These are phyloP conservation scores for Cheilosia pagana DNA, from an alignment of 2,888 invertebrate genomes.

Conservation along the genomic window DNA sequence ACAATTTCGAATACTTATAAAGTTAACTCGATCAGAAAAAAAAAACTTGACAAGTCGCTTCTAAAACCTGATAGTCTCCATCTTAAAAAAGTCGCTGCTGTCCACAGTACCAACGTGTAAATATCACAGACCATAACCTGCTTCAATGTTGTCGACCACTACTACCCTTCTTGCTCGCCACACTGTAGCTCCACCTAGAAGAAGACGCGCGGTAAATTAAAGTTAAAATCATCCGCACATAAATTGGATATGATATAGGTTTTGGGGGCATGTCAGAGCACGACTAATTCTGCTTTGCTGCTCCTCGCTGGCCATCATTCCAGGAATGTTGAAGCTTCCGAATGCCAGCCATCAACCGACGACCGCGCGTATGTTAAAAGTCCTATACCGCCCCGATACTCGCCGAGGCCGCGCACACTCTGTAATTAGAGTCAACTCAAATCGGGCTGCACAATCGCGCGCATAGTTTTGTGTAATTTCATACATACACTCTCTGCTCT, in stretches of 20 bases:
- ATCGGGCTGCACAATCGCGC: slow-evolving; percentile 71
- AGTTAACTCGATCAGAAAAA: too few species aligned
- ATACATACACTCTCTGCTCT: slow-evolving; percentile 6
- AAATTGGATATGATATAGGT: slow-evolving; percentile 76
- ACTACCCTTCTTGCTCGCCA: neutral
- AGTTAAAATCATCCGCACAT: slow-evolving; percentile 71
- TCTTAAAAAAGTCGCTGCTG: too few species aligned
- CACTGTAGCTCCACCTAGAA: slow-evolving; percentile 60
- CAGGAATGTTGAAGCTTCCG: slow-evolving; percentile 74
- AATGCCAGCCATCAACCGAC: slow-evolving; percentile 52
- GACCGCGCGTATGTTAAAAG: slow-evolving; percentile 61
- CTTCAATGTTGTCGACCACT: too few species aligned
- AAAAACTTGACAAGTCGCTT: too few species aligned
- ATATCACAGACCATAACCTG: too few species aligned
- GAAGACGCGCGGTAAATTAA: slow-evolving; percentile 35
- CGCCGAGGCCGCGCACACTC: slow-evolving; percentile 50
- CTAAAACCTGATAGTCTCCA: too few species aligned
- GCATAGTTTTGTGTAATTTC: slow-evolving; percentile 73
- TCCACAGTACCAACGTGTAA: too few species aligned
- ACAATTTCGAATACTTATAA: too few species aligned
- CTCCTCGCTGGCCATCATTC: slow-evolving; percentile 44
- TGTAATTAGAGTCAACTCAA: slow-evolving; percentile 75
- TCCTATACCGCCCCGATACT: slow-evolving; percentile 49
- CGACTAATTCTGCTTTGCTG: slow-evolving; percentile 68
- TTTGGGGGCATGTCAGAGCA: slow-evolving; percentile 77